These are phyloP conservation scores for Calliphora vicina DNA, from an alignment of 1,140 invertebrate genomes.

Conservation along the genomic window DNA sequence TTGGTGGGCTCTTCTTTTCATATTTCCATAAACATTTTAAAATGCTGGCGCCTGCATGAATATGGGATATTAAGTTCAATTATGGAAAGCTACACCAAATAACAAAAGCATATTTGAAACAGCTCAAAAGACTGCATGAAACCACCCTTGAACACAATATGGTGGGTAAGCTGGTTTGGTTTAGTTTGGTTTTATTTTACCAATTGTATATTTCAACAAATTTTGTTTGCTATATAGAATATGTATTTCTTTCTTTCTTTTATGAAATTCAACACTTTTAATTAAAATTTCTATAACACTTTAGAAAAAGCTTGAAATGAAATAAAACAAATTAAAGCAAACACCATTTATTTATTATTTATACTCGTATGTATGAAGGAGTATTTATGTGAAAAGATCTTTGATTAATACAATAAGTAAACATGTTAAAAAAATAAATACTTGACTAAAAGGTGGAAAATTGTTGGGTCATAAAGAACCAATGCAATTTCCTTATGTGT, in stretches of 20 bases:
- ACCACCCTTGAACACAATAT: not conserved
- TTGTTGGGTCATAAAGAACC: not conserved
- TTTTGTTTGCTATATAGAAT: not conserved
- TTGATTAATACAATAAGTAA: not conserved
- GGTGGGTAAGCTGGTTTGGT: too few relatives aligned
- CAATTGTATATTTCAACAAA: too few relatives aligned
- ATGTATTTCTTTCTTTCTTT: not conserved
- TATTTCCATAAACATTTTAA: too few relatives aligned
- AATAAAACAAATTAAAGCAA: not conserved
- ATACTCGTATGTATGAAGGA: too few relatives aligned
- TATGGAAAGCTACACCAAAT: not conserved
- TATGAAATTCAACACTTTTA: constrained; percentile 19
- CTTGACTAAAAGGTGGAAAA: not conserved
- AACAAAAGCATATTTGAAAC: not conserved
- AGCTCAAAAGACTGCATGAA: not conserved
- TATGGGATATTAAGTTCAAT: not conserved
- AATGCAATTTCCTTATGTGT: not conserved
- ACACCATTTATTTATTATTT: not conserved
- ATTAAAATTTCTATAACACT: constrained; percentile 22
- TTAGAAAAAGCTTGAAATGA: not conserved
- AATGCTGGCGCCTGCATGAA: not conserved
- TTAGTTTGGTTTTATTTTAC: too few relatives aligned
- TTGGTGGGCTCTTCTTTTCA: too few relatives aligned
- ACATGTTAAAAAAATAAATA: not conserved
- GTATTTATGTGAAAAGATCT: not conserved